Base-by-base conservation (phyloP, 2,113 vertebrate species). In the Myanophis thanlyinensis region DNA sequence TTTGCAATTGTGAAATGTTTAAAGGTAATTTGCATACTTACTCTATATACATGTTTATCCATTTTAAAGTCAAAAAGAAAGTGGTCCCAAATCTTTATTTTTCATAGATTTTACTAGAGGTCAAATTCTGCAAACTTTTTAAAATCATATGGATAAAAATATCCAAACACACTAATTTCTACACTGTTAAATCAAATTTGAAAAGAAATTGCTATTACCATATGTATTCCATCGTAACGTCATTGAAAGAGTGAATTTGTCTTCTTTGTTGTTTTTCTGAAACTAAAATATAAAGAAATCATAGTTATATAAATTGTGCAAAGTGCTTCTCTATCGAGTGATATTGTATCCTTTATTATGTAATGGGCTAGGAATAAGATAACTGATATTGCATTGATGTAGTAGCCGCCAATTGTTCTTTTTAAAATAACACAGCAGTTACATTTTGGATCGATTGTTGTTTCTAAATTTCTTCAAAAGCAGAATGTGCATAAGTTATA, bases 1-100 rank as follows among this genome's bases (percentile, higher is more conserved):
- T 85, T 44, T 27, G 67, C 30, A 20, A 15, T 54, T 93, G 93
- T 62, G 49, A 93, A 91, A 44, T 35, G 59, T n/a, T 93, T 93
- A 91, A 1, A 3, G 88, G 15, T 49, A 11, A 40, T 80, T 93
- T 95, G 35, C 59, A 93, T 59, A 15, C 11, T 93, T 94, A 88
- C 5, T 44, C 54, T 91, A 27, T 95, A 18, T 73, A 90, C 35
- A 2, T 27, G 30, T 0, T 90, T 2, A 85, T 1, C 54, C 27
- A 46, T 52, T 90, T 93, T 23, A 4, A 85, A 62, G 59, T 86
- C 44, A 85, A 85, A 5, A 52, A 84, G 25, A 88, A 92, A 59
- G 7, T 54, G 8, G 46, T 40, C 44, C 15, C 9, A 85, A 23
- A 27, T 5, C 47, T 23, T 73, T 85, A 53, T 86, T 53, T 47